Percentiles rank a stretch among this genome's conserved stretches.
These are phyloP conservation scores for Schizaphis graminum DNA, from an alignment of 2,888 invertebrate genomes.

Conservation along the genomic window DNA sequence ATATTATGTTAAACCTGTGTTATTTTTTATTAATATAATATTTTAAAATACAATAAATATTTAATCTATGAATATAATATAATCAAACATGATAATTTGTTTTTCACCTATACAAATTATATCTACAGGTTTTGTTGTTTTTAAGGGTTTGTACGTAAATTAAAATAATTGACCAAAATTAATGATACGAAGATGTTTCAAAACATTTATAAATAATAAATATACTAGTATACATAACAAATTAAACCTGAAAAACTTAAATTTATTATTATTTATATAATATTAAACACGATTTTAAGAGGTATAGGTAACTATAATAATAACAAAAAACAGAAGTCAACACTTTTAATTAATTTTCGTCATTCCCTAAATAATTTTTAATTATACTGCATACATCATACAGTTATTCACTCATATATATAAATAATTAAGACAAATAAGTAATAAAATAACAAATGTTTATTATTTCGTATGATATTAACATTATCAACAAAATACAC, in stretches of 20 bases:
- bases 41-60: background rate
- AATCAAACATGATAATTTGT: background rate
- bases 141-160: background rate
- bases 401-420: background rate
- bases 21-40: background rate
- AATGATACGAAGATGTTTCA: background rate
- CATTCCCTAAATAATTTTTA: background rate
- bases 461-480: background rate
- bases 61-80: background rate
- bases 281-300: background rate
- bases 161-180: background rate
- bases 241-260: background rate
- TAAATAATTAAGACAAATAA: background rate
- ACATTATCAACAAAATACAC: background rate
- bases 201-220: background rate
- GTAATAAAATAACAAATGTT: background rate
- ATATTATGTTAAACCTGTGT: background rate
- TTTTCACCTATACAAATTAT: background rate
- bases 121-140: background rate
- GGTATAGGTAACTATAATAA: background rate
- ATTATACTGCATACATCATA: background rate
- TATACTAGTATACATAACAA: background rate
- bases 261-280: background rate
- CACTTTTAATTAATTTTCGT: background rate
- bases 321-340: background rate